Percentiles rank a stretch among this genome's conserved stretches.
Conservation (phyloP, 2,113 vertebrate genomes). For the Gallinago jamesoni region DNA sequence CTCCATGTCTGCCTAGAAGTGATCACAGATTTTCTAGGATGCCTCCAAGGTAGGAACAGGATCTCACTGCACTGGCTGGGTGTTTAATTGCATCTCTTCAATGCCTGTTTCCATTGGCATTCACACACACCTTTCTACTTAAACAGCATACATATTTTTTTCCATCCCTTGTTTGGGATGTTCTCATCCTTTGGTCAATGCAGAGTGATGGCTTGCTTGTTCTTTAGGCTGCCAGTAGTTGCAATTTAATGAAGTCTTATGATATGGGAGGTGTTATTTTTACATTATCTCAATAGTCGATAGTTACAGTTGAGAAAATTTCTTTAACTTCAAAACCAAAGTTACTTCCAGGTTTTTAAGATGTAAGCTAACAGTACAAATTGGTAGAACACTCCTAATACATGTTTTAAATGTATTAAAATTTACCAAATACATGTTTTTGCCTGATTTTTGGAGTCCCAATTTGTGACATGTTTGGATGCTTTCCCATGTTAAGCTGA, state of each 20-base stretch:
- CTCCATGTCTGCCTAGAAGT: background rate
- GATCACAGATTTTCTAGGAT: background rate
- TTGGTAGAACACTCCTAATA: background rate
- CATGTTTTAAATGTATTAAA: background rate
- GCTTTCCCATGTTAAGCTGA: background rate
- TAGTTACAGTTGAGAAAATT: background rate
- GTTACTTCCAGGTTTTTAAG: background rate
- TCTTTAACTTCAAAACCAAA: background rate
- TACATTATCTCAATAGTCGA: background rate
- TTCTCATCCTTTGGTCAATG: background rate
- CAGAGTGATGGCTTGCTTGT: background rate
- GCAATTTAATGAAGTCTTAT: background rate
- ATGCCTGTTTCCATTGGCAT: background rate
- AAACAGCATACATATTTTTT: background rate
- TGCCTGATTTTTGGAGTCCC: background rate
- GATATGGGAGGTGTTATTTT: background rate
- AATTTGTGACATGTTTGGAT: background rate
- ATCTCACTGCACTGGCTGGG: background rate
- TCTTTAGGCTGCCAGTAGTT: background rate
- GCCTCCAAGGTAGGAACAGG: background rate
- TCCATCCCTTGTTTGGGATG: slow-evolving; percentile 23
- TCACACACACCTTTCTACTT: background rate
- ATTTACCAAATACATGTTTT: background rate
- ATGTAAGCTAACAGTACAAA: background rate
- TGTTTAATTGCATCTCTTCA: background rate